Conservation (phyloP, 53 echinoderm and acorn worm species). For the Hippasteria phrygiana region DNA sequence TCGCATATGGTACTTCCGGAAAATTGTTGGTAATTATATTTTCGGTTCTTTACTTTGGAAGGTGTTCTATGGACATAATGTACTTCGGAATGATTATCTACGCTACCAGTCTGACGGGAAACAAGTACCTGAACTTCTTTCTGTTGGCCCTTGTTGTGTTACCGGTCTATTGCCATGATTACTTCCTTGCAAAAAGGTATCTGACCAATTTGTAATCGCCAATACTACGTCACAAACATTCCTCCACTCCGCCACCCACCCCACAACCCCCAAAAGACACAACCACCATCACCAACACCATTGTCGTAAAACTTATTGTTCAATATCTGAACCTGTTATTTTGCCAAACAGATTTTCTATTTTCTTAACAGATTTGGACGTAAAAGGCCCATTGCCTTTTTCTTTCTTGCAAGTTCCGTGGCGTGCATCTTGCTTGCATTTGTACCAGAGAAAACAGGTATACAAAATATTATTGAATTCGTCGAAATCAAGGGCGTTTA, state of each 20-base stretch:
- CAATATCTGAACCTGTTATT: background rate
- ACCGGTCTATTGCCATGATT: constrained; percentile 65
- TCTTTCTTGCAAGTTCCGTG: constrained; percentile 64
- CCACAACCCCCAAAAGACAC: too few relatives aligned
- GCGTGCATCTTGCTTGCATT: constrained; percentile 73
- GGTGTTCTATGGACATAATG: constrained; percentile 69
- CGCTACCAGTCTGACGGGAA: constrained; percentile 67
- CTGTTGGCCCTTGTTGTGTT: constrained; percentile 72
- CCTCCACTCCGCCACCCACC: too few relatives aligned
- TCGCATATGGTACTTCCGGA: too few relatives aligned
- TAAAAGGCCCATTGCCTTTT: background rate
- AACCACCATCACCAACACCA: too few relatives aligned
- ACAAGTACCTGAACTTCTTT: constrained; percentile 78
- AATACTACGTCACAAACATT: background rate
- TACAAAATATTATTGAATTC: too few relatives aligned
- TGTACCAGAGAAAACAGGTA: constrained; percentile 76
- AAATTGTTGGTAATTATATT: background rate
- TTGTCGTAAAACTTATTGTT: too few relatives aligned
- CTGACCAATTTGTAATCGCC: background rate
- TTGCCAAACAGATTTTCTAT: too few relatives aligned
- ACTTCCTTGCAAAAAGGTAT: constrained; percentile 58
- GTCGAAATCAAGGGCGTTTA: too few relatives aligned
- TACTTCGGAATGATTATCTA: constrained; percentile 72
- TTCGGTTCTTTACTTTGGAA: background rate
- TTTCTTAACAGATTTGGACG: constrained; percentile 16